Evolutionary conservation across 2,113 vertebrate genomes (phyloP), one percentile per base, ranked within the genome.

Genomic region (Aythya baeri): DNA sequence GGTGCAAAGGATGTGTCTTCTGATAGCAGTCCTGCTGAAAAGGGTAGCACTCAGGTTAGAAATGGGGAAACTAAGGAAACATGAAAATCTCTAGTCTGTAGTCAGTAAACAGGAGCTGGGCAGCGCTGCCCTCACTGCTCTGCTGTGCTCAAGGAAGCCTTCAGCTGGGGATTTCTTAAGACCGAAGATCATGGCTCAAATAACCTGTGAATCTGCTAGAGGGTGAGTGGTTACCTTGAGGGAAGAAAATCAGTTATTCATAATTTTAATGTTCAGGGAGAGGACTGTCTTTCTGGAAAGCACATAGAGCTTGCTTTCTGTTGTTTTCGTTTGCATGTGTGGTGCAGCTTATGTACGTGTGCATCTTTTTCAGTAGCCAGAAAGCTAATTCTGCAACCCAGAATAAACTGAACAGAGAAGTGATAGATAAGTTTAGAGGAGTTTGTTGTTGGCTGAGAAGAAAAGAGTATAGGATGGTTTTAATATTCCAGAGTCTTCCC

Each of bases 401-500:
- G 79, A 77, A 86, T 90, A 95, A 97, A 91, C 67, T 34, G 65
- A 97, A 91, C 78, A 94, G 95, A 92, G 97, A 97, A 96, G 46
- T 21, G 52, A 87, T 52, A 95, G 94, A 81, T 49, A 78, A 75
- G 88, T 91, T 91, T 74, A 89, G 93, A 76, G 49, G 36, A 26
- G 58, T 7, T 93, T 90, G 81, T 54, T 70, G 34, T 31, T 97
- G 86, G 63, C 83, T 93, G 78, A 94, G 86, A 94, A 85, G 59
- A 92, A 90, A 84, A 86, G 73, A 93, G 66, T 94, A 96, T 83
- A 95, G 94, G 93, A 96, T 98, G 97, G 97, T 98, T 98, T 98
- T 96, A 97, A 97, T 97, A 97, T 96, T 97, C 95, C 75, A 80
- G 71, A 92, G 75, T 71, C 97, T 97, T 98, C 98, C 98, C 98